These are phyloP conservation scores for Macropus fuliginosus DNA, from an alignment of 2,797 vertebrate species.

Conservation along the genomic window DNA sequence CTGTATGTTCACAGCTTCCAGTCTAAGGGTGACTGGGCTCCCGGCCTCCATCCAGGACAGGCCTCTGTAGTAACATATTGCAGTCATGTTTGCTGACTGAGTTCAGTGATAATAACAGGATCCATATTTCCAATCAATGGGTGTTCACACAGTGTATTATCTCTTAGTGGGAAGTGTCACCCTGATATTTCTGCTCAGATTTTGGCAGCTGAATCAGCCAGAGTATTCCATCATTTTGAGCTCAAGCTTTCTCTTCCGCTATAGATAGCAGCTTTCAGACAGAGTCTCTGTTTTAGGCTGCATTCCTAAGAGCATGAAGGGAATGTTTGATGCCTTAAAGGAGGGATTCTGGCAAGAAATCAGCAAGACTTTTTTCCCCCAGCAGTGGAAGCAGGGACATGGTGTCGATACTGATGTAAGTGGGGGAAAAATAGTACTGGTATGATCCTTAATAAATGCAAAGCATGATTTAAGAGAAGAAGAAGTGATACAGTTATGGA, in stretches of 20 bases:
- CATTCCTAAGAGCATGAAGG: constrained; percentile 27
- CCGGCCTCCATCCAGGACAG: constrained; percentile 19
- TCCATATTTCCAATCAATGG: constrained; percentile 57
- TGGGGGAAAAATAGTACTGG: background rate
- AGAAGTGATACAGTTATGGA: background rate
- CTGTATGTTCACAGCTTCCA: constrained; percentile 35
- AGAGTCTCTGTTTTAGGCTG: background rate
- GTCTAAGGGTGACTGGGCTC: background rate
- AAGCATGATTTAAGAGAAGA: constrained; percentile 28
- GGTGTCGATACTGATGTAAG: background rate
- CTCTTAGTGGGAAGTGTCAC: constrained; percentile 60
- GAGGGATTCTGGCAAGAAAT: background rate
- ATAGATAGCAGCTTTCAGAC: constrained; percentile 40
- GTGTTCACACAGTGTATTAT: constrained; percentile 42
- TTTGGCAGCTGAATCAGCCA: constrained; percentile 40
- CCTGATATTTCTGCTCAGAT: constrained; percentile 23
- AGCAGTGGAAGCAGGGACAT: background rate
- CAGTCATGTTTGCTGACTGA: constrained; percentile 44
- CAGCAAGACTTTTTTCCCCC: background rate
- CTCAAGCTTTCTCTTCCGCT: background rate
- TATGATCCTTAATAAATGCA: constrained; percentile 40
- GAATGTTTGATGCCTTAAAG: background rate
- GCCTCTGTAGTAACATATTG: background rate
- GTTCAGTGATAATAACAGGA: constrained; percentile 60
- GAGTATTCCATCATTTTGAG: constrained; percentile 4